Evolutionary conservation across 2,888 invertebrate species (phyloP).

Genomic region (Patella ulyssiponensis): DNA sequence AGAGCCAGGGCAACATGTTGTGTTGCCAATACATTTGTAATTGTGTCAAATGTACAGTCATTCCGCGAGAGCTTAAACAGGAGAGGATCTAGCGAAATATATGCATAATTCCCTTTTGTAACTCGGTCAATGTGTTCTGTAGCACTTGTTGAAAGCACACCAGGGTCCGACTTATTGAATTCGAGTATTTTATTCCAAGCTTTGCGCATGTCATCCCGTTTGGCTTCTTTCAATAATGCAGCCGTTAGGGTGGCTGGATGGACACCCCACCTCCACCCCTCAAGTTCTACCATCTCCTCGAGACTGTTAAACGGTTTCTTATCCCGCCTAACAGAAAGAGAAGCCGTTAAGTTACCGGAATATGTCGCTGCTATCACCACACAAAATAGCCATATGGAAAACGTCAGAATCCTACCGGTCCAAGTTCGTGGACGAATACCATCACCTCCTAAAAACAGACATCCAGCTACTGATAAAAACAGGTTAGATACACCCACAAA

Average conservation of each 20-base stretch:
- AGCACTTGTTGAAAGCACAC: background rate
- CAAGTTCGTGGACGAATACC: background rate
- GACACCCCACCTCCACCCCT: background rate
- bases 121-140: background rate
- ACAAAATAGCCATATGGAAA: background rate
- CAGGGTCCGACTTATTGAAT: background rate
- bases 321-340: background rate
- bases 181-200: background rate
- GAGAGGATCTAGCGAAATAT: background rate
- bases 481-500: background rate
- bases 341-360: background rate
- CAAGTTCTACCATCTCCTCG: background rate
- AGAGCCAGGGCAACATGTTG: background rate
- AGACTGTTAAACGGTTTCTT: background rate
- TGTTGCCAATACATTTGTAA: background rate
- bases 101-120: background rate
- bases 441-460: background rate
- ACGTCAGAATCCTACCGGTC: background rate
- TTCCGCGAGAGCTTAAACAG: background rate
- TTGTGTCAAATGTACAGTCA: slow-evolving; percentile 5
- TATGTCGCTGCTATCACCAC: background rate
- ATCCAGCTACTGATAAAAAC: background rate
- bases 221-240: background rate
- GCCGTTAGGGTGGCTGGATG: background rate
- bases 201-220: background rate